These are phyloP conservation scores for Argynnis bischoffii DNA, from an alignment of 2,888 invertebrate species.

Conservation along the genomic window DNA sequence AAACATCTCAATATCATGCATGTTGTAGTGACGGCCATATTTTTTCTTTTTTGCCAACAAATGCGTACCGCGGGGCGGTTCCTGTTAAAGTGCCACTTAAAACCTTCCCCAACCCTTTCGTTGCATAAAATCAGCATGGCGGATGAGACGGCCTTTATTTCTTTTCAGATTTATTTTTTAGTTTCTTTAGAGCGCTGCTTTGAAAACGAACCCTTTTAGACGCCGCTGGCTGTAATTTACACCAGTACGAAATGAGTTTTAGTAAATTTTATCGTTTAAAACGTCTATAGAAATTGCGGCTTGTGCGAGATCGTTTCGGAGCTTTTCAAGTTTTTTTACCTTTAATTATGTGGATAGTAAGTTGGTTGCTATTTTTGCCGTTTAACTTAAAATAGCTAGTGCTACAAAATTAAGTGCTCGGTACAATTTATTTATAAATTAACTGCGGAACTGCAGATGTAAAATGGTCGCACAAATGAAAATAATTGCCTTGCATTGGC, in stretches of 20 bases:
- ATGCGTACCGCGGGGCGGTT: constrained; percentile 69
- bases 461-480: constrained; percentile 11
- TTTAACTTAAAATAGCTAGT: constrained; percentile 40
- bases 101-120: constrained; percentile 72
- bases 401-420: constrained; percentile 38
- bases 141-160: constrained; percentile 67
- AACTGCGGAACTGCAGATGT: constrained; percentile 16
- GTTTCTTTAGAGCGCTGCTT: constrained; percentile 60
- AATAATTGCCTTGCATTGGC: not conserved
- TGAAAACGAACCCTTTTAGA: constrained; percentile 72
- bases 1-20: constrained; percentile 47
- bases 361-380: constrained; percentile 40
- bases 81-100: constrained; percentile 71
- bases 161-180: constrained; percentile 62
- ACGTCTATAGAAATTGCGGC: constrained; percentile 45
- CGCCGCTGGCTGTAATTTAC: constrained; percentile 72
- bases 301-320: constrained; percentile 44
- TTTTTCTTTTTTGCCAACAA: constrained; percentile 60
- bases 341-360: constrained; percentile 41
- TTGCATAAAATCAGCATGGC: constrained; percentile 74
- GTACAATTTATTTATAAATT: constrained; percentile 30
- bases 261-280: constrained; percentile 53
- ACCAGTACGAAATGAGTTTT: constrained; percentile 60
- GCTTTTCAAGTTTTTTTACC: constrained; percentile 40
- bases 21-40: constrained; percentile 58